These are phyloP conservation scores for Tiliacea citrago DNA, from an alignment of 2,888 invertebrate species.

Conservation along the genomic window DNA sequence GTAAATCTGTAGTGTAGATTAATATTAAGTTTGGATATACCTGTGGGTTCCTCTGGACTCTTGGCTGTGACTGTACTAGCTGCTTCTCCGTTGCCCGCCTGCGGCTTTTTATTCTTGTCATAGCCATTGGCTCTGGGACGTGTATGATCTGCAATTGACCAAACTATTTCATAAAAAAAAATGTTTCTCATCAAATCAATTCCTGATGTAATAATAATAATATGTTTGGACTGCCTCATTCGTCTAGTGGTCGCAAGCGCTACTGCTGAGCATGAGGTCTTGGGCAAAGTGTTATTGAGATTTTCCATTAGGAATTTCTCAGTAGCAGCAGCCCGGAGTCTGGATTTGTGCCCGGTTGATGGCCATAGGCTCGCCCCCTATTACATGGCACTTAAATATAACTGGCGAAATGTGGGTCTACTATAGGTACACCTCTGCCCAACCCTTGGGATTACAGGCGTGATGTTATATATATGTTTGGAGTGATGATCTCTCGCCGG, in stretches of 20 bases:
- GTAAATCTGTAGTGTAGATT: neutral
- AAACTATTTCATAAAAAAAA: constrained; percentile 18
- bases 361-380: no score
- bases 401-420: no score
- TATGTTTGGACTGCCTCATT: neutral
- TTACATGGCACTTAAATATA: no score
- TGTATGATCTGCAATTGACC: constrained; percentile 79
- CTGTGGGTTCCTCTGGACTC: constrained; percentile 81
- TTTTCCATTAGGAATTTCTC: no score
- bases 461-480: no score
- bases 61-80: constrained; percentile 67
- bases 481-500: neutral
- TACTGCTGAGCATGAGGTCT: no score
- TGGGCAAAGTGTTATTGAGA: no score
- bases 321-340: no score
- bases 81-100: constrained; percentile 76
- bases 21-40: constrained; percentile 56
- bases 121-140: constrained; percentile 82
- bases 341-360: no score
- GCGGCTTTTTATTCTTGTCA: constrained; percentile 83
- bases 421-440: no score
- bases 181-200: constrained; percentile 21
- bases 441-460: no score
- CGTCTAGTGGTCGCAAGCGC: no score
- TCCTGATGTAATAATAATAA: neutral